Base-by-base conservation (phyloP, 1,140 invertebrate species). In the Portunus trituberculatus region DNA sequence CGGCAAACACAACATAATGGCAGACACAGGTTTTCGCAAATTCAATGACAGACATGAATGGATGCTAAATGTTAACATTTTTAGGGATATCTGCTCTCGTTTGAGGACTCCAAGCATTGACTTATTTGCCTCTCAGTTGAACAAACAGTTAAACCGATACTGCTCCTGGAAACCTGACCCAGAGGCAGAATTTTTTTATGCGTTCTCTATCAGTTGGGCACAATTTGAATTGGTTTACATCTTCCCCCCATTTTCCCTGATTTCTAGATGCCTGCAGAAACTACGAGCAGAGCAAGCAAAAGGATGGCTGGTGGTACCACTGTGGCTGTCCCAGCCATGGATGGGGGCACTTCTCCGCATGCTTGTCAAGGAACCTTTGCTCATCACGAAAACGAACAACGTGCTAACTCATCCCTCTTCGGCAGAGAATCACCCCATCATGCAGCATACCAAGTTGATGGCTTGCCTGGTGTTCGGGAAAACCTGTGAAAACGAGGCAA, bases 171-270 rank as follows among this genome's bases (percentile, higher is more conserved):
- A 91, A 91, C 32, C 89, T 4, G 32, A 91, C 16, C 89, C 89
- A 20, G 89, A 91, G 31, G 89, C 89, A 4, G 89, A 91, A 91
- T 46, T 46, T 52, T 91, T 91, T 4, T 6, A 91, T 91, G 89
- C 46, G 8, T 91, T 91, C 16, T 91, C 89, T 46, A 25, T 91
- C 4, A 91, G 16, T 91, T 91, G 89, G 89, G 32, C 89, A 6
- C 89, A 91, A 46, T 91, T 91, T 45, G 89, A 91, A 16, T 52
- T 91, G 20, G 16, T 91, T 52, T 91, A 91, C 32, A 52, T 91
- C 10, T 52, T 52, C 20, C 89, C 89, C 14, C 48, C 89, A 32
- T 91, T 91, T 91, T 1, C 89, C 25, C 20, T 91, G 89, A 91
- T 91, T 45, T n/a, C 86, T 16, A 88, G 86, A 32, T 88, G 86